Conservation (phyloP, 2,888 invertebrate species). For the Macrophya alboannulata region DNA sequence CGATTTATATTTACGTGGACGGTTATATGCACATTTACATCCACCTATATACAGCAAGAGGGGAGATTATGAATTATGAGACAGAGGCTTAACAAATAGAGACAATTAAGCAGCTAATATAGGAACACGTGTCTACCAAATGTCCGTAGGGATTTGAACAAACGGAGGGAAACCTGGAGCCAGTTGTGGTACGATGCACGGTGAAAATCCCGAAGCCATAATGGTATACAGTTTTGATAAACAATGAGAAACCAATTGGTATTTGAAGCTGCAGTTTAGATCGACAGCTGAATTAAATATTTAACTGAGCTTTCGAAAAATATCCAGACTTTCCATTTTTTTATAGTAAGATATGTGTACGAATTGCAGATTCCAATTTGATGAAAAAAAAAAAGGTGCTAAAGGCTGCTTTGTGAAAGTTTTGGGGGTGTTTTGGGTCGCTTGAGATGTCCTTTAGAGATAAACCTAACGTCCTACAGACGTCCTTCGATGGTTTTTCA, state of each 20-base stretch:
- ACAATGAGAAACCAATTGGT: background rate
- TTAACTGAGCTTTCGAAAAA: too few species aligned
- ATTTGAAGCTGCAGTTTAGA: background rate
- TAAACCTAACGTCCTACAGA: too few species aligned
- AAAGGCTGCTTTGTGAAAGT: background rate
- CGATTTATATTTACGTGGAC: background rate
- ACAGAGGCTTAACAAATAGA: conserved; percentile 69
- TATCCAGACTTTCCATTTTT: background rate
- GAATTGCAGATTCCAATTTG: too few species aligned
- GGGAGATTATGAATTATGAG: conserved; percentile 40
- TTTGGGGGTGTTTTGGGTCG: background rate
- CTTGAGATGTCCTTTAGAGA: background rate
- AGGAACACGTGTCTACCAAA: conserved; percentile 66
- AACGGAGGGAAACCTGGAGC: background rate
- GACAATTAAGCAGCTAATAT: conserved; percentile 73
- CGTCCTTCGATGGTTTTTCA: too few species aligned
- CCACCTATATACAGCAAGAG: background rate
- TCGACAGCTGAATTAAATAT: background rate
- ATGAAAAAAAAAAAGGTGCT: background rate
- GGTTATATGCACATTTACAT: background rate
- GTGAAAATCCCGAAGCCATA: background rate
- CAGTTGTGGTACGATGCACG: background rate
- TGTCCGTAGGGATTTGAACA: conserved; percentile 65
- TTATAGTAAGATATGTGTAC: too few species aligned
- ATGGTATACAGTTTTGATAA: background rate